phyloP scores from a whole-genome alignment of 1,140 invertebrate genomes.

The Neodiprion fabricii region DNA sequence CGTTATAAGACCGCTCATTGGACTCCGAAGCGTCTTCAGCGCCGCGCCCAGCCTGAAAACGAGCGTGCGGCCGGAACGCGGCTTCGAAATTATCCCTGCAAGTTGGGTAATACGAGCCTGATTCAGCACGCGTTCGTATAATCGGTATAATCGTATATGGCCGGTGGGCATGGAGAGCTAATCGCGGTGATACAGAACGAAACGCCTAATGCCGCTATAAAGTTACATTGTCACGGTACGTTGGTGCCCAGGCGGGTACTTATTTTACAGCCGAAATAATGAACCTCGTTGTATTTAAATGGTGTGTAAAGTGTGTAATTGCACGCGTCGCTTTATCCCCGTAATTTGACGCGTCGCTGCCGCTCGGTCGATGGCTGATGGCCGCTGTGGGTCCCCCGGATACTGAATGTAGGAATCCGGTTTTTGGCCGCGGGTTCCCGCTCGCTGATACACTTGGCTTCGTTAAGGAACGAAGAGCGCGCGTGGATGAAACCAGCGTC shows the following conservation, averaged over 20 bases:
- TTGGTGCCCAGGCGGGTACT: conserved; percentile 32
- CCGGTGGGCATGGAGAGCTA: conserved; percentile 32
- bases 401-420: background rate
- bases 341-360: conserved; percentile 1
- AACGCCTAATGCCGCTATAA: conserved; percentile 40
- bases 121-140: no score
- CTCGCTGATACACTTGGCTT: no score
- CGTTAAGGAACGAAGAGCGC: no score
- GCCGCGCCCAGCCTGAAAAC: background rate
- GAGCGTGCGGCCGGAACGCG: no score
- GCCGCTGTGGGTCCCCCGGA: no score
- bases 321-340: conserved; percentile 1
- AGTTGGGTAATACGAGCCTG: no score
- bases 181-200: conserved; percentile 40
- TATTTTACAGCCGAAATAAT: conserved; percentile 45
- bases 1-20: conserved; percentile 20
- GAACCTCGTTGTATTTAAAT: conserved; percentile 27
- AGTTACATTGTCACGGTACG: conserved; percentile 40
- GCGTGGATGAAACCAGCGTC: no score
- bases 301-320: conserved; percentile 16
- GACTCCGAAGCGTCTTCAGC: conserved; percentile 21
- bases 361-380: conserved; percentile 1
- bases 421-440: background rate
- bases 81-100: no score
- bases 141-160: background rate